Conservation (phyloP, 2,113 vertebrate species). For the Athene noctua region DNA sequence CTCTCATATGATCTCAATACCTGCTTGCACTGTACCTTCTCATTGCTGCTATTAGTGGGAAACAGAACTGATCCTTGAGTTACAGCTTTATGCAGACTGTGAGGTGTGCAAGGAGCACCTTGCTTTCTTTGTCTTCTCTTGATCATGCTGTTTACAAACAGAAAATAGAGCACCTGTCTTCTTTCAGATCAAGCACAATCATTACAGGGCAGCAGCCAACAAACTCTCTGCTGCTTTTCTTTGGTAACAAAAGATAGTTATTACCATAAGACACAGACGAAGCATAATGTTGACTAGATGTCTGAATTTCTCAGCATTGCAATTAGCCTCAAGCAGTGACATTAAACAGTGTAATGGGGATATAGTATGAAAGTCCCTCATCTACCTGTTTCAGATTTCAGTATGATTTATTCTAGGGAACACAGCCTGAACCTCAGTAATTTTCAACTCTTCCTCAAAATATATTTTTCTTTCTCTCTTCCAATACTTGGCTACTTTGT, state of each 20-base stretch:
- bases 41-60: neutral
- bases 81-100: neutral
- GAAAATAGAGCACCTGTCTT: neutral
- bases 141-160: neutral
- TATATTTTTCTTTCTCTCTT: neutral
- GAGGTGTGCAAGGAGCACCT: neutral
- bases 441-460: neutral
- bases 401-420: neutral
- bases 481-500: neutral
- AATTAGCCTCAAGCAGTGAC: constrained; percentile 18
- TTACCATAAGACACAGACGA: constrained; percentile 21
- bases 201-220: neutral
- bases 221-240: neutral
- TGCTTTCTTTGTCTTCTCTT: neutral
- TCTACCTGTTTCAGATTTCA: neutral
- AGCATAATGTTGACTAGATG: constrained; percentile 9
- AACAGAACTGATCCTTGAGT: neutral
- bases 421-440: neutral
- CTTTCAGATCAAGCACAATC: neutral
- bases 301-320: neutral
- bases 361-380: neutral
- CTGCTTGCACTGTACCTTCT: neutral
- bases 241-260: neutral
- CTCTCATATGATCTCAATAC: neutral
- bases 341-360: neutral